Conservation (phyloP, 1,140 invertebrate genomes). For the Phenacoccus solenopsis region DNA sequence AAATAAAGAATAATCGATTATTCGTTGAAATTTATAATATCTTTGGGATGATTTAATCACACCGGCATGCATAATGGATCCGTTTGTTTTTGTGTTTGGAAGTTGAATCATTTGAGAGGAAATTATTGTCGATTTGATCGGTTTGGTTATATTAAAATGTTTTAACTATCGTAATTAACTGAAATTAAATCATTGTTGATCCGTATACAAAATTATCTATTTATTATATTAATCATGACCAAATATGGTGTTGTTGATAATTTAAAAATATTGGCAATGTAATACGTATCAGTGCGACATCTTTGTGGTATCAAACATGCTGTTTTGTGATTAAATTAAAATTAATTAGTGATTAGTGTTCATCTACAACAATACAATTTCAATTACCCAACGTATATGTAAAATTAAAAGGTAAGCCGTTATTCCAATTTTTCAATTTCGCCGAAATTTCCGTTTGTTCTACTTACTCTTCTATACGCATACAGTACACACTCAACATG, state of each 20-base stretch:
- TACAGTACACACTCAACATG: not conserved
- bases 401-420: not conserved
- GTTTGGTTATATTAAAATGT: not conserved
- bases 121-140: not conserved
- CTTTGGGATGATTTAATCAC: constrained; percentile 12
- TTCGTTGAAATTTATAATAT: not conserved
- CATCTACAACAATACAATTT: not conserved
- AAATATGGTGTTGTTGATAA: constrained; percentile 18
- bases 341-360: not conserved
- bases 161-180: too few species aligned
- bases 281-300: constrained; percentile 13
- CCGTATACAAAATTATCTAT: not conserved
- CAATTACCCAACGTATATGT: not conserved
- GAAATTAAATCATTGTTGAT: too few species aligned
- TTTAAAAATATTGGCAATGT: constrained; percentile 8
- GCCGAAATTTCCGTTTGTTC: not conserved
- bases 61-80: constrained; percentile 11
- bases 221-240: constrained; percentile 11
- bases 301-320: constrained; percentile 1
- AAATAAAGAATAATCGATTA: not conserved
- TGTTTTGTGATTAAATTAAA: not conserved
- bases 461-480: too few species aligned
- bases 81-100: not conserved
- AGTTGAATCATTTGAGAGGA: not conserved
- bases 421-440: too few species aligned